These are phyloP conservation scores for Bellardia bayeri DNA, from an alignment of 2,888 invertebrate genomes.

Conservation along the genomic window DNA sequence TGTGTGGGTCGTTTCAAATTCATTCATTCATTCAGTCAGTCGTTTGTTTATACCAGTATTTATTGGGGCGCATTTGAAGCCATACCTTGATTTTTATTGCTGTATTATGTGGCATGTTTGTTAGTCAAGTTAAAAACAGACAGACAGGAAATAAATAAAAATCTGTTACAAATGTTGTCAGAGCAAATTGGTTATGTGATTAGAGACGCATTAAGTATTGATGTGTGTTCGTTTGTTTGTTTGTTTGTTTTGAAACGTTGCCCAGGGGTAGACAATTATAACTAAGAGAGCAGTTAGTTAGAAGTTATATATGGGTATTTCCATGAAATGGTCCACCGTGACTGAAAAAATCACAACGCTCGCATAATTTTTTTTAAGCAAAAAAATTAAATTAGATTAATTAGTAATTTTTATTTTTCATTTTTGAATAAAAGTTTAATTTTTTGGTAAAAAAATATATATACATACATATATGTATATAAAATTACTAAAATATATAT, in stretches of 20 bases:
- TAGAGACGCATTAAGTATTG: background rate
- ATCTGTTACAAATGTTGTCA: constrained; percentile 13
- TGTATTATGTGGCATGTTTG: constrained; percentile 7
- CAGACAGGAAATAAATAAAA: constrained; percentile 46
- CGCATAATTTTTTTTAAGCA: too few relatives aligned
- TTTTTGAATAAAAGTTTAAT: too few relatives aligned
- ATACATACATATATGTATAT: too few relatives aligned
- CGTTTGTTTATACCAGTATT: background rate
- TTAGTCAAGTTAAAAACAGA: background rate
- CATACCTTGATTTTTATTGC: constrained; percentile 45
- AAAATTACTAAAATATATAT: too few relatives aligned
- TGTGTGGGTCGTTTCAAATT: constrained; percentile 59
- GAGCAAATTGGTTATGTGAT: constrained; percentile 22
- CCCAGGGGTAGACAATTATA: too few relatives aligned
- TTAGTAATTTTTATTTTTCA: too few relatives aligned
- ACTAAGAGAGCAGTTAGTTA: too few relatives aligned
- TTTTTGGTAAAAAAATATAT: too few relatives aligned
- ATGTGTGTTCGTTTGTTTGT: background rate
- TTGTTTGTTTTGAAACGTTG: background rate
- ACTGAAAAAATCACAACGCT: too few relatives aligned
- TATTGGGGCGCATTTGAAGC: constrained; percentile 28
- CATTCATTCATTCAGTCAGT: constrained; percentile 35
- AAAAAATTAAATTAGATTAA: too few relatives aligned
- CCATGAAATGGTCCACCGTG: too few relatives aligned
- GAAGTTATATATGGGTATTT: too few relatives aligned